Conservation (phyloP, 2,888 invertebrate genomes). For the Sisyra nigra region DNA sequence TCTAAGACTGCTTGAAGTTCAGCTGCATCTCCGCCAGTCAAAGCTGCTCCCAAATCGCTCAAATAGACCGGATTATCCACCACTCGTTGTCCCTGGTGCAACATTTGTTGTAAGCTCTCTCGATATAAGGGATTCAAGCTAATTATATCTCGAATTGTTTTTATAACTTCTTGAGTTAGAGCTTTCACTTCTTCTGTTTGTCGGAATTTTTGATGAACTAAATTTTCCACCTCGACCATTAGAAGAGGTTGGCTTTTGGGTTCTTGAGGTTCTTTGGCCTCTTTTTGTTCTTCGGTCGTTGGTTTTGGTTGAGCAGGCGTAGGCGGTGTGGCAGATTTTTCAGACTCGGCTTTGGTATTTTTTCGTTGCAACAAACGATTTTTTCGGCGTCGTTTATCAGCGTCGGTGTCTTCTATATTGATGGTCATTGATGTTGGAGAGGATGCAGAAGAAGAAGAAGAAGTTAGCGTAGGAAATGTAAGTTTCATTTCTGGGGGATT, state of each 20-base stretch:
- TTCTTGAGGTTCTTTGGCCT: conserved; percentile 13
- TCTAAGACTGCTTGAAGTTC: conserved; percentile 89
- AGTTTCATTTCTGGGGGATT: conserved; percentile 50
- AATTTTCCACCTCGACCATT: conserved; percentile 91
- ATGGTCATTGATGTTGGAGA: conserved; percentile 53
- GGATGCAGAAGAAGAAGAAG: conserved; percentile 2
- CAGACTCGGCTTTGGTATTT: conserved; percentile 6
- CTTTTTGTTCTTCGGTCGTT: conserved; percentile 13
- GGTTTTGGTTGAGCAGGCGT: neutral
- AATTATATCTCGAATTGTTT: conserved; percentile 94
- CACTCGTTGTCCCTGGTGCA: conserved; percentile 90
- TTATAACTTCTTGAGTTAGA: conserved; percentile 88
- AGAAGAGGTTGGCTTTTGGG: conserved; percentile 37
- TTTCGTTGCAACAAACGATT: conserved; percentile 18
- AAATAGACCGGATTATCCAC: conserved; percentile 97
- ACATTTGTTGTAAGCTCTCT: conserved; percentile 94
- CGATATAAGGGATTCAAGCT: conserved; percentile 93
- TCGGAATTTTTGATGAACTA: conserved; percentile 73
- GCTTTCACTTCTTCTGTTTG: conserved; percentile 95
- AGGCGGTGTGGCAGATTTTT: conserved; percentile 13
- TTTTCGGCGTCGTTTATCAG: conserved; percentile 36
- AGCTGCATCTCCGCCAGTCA: conserved; percentile 80
- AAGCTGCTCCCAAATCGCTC: conserved; percentile 88
- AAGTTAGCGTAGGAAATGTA: conserved; percentile 66
- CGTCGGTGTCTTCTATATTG: conserved; percentile 58